These are phyloP conservation scores for Cliona cf. orientalis DNA, from an alignment of 37 sponge, comb jelly and placozoan species.

Conservation along the genomic window DNA sequence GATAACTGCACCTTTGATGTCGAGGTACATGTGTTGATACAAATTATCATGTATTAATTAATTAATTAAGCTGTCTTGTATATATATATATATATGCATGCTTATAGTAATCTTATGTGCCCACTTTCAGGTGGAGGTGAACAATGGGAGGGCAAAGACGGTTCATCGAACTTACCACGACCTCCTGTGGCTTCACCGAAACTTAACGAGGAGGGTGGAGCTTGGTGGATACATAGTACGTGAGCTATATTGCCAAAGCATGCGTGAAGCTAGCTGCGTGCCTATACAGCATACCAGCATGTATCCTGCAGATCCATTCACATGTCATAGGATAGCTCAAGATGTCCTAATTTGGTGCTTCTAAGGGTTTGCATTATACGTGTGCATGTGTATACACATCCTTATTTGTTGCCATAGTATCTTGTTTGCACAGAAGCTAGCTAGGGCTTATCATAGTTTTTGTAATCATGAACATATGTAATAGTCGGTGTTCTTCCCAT, in stretches of 20 bases:
- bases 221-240: slow-evolving; percentile 71
- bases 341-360: too few species aligned
- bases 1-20: slow-evolving; percentile 41
- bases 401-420: too few species aligned
- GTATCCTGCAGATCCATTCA: too few species aligned
- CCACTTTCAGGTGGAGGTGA: slow-evolving; percentile 25
- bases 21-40: slow-evolving; percentile 29
- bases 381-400: too few species aligned
- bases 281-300: too few species aligned
- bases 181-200: slow-evolving; percentile 56
- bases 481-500: neutral
- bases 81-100: neutral
- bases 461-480: too few species aligned
- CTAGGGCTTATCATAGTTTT: too few species aligned
- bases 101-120: neutral
- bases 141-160: slow-evolving; percentile 4
- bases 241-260: neutral
- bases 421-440: too few species aligned
- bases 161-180: slow-evolving; percentile 63
- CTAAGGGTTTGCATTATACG: too few species aligned
- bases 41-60: neutral
- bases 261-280: too few species aligned
- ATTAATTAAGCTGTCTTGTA: too few species aligned
- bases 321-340: too few species aligned
- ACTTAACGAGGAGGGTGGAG: slow-evolving; percentile 16